Conservation (phyloP, 2,797 vertebrate species). For the Benthosema pterotum region DNA sequence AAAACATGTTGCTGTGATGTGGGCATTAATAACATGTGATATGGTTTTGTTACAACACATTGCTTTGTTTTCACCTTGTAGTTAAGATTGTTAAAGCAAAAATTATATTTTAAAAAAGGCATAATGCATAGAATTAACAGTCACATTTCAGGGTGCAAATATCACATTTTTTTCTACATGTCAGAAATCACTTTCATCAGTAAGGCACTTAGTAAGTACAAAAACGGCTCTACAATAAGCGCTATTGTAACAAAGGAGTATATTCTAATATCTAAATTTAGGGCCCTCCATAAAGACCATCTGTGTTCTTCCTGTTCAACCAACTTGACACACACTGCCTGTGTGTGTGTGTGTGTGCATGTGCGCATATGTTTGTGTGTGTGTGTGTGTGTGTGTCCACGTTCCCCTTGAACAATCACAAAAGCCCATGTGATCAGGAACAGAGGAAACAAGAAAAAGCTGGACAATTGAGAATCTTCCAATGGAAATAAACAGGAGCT, state of each 20-base stretch:
- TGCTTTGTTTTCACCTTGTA: constrained; percentile 26
- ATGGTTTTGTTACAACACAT: constrained; percentile 44
- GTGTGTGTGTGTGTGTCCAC: too few species aligned
- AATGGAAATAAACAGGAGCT: background rate
- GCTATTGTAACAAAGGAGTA: constrained; percentile 62
- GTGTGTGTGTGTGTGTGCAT: too few species aligned
- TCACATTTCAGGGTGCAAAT: constrained; percentile 66
- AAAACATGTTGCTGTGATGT: background rate
- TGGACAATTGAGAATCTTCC: constrained; percentile 6
- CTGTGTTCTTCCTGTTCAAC: background rate
- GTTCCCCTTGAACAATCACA: too few species aligned
- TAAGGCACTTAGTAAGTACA: constrained; percentile 55
- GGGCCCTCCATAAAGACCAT: constrained; percentile 20
- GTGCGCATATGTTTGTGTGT: too few species aligned
- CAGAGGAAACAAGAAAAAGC: constrained; percentile 1
- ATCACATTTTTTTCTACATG: constrained; percentile 43
- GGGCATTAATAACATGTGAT: constrained; percentile 24
- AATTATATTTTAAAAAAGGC: constrained; percentile 26
- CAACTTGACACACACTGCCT: too few species aligned
- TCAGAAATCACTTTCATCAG: constrained; percentile 50
- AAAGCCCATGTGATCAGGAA: constrained; percentile 28
- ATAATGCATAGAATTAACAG: constrained; percentile 30
- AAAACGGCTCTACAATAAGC: constrained; percentile 28
- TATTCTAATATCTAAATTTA: constrained; percentile 38
- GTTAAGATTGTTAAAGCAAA: constrained; percentile 44